A percentile compares a stretch with the other conserved stretches of the same genome.
Conservation (phyloP, 2,888 invertebrate genomes). For the Phaedon cochleariae region DNA sequence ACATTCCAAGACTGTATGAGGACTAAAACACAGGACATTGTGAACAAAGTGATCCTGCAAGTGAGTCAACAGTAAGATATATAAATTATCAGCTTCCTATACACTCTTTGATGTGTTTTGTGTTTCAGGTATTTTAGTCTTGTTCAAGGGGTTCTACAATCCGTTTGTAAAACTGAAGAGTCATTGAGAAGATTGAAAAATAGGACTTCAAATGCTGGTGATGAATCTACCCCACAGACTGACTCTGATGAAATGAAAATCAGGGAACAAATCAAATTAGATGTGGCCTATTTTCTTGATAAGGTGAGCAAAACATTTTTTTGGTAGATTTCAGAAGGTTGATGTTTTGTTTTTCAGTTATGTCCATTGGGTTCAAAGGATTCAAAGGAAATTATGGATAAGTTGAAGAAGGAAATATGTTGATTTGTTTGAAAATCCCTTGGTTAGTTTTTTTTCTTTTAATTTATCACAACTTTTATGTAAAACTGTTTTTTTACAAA, state of each 20-base stretch:
- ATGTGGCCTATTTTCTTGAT: slow-evolving; percentile 79
- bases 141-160: slow-evolving; percentile 88
- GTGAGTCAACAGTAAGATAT: slow-evolving; percentile 65
- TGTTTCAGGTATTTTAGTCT: slow-evolving; percentile 70
- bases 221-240: slow-evolving; percentile 66
- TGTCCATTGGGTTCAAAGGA: slow-evolving; percentile 36
- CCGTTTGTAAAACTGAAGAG: slow-evolving; percentile 95
- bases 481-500: slow-evolving; percentile 44
- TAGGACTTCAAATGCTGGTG: slow-evolving; percentile 47
- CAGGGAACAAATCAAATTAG: slow-evolving; percentile 86
- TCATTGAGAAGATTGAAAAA: slow-evolving; percentile 87
- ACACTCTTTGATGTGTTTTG: slow-evolving; percentile 25
- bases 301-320: slow-evolving; percentile 54
- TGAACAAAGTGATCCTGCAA: slow-evolving; percentile 60
- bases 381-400: slow-evolving; percentile 39
- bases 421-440: slow-evolving; percentile 14
- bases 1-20: slow-evolving; percentile 61
- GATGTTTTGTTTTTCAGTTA: slow-evolving; percentile 40
- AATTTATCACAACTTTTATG: slow-evolving; percentile 44
- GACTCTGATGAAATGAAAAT: slow-evolving; percentile 90
- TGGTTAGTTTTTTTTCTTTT: slow-evolving; percentile 36
- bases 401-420: slow-evolving; percentile 38
- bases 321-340: slow-evolving; percentile 2
- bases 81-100: background rate
- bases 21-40: slow-evolving; percentile 58